Evolutionary conservation across 92 coral and sea anemone genomes (phyloP).

Genomic region (Anthopleura xanthogrammica): DNA sequence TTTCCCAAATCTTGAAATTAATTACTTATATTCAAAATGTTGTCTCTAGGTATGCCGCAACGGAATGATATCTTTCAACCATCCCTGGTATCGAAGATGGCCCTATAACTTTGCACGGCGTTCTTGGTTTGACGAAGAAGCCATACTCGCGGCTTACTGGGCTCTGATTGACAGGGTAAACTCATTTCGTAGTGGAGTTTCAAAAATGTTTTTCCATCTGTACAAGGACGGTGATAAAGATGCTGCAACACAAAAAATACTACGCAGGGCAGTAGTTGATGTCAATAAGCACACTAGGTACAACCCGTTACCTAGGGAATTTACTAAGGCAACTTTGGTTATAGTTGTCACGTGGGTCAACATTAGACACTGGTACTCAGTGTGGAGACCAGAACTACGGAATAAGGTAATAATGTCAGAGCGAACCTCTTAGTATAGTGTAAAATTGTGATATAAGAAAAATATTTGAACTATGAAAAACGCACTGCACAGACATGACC

Average conservation of each 20-base stretch:
- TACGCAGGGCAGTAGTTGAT: constrained; percentile 32
- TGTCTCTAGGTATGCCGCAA: constrained; percentile 16
- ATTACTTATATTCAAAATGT: no score
- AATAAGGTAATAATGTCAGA: neutral
- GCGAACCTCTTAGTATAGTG: no score
- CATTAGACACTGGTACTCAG: constrained; percentile 23
- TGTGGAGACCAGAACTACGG: neutral
- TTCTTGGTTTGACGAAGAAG: constrained; percentile 24
- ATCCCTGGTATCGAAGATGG: constrained; percentile 28
- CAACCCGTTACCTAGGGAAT: constrained; percentile 22
- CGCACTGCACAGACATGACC: no score
- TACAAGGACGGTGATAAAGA: constrained; percentile 17
- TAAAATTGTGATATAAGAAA: no score
- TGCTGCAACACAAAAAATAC: neutral
- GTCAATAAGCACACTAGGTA: constrained; percentile 1
- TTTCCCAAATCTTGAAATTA: no score
- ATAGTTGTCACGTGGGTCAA: constrained; percentile 49
- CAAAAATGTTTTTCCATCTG: constrained; percentile 39
- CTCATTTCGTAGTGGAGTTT: constrained; percentile 5
- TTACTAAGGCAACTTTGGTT: constrained; percentile 38
- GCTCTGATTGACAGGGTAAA: constrained; percentile 9
- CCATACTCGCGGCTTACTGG: constrained; percentile 56
- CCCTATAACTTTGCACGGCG: constrained; percentile 48
- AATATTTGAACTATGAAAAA: no score
- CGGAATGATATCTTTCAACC: constrained; percentile 19